Evolutionary conservation across 2,888 invertebrate species (phyloP).

Genomic region (Entomobrya proxima): DNA sequence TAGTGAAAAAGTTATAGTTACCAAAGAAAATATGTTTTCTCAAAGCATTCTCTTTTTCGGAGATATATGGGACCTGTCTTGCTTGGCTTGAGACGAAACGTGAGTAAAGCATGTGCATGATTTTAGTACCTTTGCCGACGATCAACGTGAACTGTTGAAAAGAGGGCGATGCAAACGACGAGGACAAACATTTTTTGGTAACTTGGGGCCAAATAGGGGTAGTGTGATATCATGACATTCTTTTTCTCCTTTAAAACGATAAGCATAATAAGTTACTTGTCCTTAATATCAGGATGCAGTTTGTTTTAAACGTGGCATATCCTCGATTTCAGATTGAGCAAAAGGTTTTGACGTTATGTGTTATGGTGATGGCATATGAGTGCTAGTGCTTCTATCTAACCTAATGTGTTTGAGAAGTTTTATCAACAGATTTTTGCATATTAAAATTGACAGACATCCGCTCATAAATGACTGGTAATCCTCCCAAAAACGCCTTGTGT

Average conservation of each 20-base stretch:
- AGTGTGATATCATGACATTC: neutral
- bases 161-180: slow-evolving; percentile 3
- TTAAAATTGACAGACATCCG: slow-evolving; percentile 37
- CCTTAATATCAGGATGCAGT: neutral
- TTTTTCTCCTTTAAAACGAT: neutral
- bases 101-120: slow-evolving; percentile 32
- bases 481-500: slow-evolving; percentile 53
- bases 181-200: slow-evolving; percentile 32
- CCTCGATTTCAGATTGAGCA: neutral
- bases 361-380: neutral
- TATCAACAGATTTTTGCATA: slow-evolving; percentile 47
- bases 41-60: slow-evolving; percentile 21
- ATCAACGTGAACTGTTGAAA: neutral
- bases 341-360: slow-evolving; percentile 29
- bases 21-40: no score
- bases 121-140: neutral
- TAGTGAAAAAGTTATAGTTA: no score
- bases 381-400: neutral
- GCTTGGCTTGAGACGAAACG: neutral
- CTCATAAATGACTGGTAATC: slow-evolving; percentile 19
- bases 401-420: neutral
- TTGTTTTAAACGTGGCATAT: slow-evolving; percentile 18
- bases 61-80: neutral
- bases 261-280: neutral
- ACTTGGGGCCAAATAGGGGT: neutral